These are phyloP conservation scores for Halictus quadricinctus DNA, from an alignment of 2,888 invertebrate genomes.

Conservation along the genomic window DNA sequence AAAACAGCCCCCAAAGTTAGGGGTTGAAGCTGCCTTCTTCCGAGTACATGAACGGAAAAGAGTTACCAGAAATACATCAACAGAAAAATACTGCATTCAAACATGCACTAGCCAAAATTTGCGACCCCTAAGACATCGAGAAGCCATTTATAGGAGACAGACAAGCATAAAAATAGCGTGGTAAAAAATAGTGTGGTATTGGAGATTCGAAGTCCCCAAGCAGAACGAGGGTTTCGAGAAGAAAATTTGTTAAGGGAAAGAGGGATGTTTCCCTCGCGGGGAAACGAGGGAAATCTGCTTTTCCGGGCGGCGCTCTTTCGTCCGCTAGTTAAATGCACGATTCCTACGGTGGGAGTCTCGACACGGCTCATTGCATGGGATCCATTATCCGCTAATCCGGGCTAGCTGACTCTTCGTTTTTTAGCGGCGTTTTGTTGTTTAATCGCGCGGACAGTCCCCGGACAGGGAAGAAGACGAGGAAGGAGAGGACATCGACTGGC, in stretches of 20 bases:
- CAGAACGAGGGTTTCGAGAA: neutral
- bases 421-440: slow-evolving; percentile 50
- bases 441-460: slow-evolving; percentile 29
- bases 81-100: neutral
- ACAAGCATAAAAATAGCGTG: neutral
- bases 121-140: neutral
- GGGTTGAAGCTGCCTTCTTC: too few relatives aligned
- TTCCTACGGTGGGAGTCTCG: slow-evolving; percentile 12
- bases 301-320: neutral
- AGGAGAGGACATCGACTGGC: neutral
- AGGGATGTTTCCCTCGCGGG: neutral
- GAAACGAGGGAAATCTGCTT: neutral
- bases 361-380: slow-evolving; percentile 43
- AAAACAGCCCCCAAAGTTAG: too few relatives aligned
- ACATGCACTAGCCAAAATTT: neutral
- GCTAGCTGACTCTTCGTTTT: slow-evolving; percentile 33
- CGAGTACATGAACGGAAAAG: too few relatives aligned
- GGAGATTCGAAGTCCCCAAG: neutral
- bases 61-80: too few relatives aligned
- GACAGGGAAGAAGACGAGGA: neutral
- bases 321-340: slow-evolving; percentile 36
- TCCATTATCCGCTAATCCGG: slow-evolving; percentile 48
- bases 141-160: neutral
- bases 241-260: neutral
- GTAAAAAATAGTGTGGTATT: neutral